Base-by-base conservation (phyloP, 2,797 vertebrate species). In the Lepus oiostolus region DNA sequence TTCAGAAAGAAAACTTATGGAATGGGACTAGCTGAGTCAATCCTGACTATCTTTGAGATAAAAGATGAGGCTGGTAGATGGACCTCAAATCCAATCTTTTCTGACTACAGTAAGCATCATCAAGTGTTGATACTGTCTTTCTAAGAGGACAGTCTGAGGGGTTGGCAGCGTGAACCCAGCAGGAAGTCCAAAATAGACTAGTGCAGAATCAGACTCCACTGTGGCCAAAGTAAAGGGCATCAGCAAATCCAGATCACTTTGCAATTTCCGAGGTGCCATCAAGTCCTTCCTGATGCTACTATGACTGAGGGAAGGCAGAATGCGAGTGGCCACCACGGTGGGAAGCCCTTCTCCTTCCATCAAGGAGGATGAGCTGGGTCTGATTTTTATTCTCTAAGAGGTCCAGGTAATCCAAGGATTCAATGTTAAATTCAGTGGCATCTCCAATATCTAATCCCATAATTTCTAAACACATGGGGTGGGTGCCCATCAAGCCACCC, bases 111-210 rank as follows among this genome's bases (percentile, higher is more conserved):
- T 47, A 47, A 47, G 50, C 30, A 47, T 80, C 54, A 1, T 60
- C 50, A 47, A 79, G 50, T 22, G 9, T 0, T 76, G 82, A 22
- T 30, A 83, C 96, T 96, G 96, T 96, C 96, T 96, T 92, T 42
- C 96, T 90, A 70, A 97, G 96, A 32, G 95, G 94, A 86, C 1
- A 47, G 42, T 47, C 42, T 99, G 99, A 68, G 99, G 99, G 70
- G 99, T 99, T 4, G 99, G 99, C 19, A 99, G 99, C 97, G 99
- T 98, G 97, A 99, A 98, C 84, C 98, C 98, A 84, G 98, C 99
- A 0, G 98, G 99, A 95, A 99, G 98, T 97, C 98, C 99, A 97
- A 99, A 99, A 96, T 99, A 99, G 86, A 99, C 99, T 75, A 99
- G 97, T n/a, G 99, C 99, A 94, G 99, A 99, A 97, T 99, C 99